Percentiles rank a stretch among this genome's conserved stretches.
phyloP scores from a whole-genome alignment of 2,797 vertebrate genomes.

The Crocidura indochinensis region DNA sequence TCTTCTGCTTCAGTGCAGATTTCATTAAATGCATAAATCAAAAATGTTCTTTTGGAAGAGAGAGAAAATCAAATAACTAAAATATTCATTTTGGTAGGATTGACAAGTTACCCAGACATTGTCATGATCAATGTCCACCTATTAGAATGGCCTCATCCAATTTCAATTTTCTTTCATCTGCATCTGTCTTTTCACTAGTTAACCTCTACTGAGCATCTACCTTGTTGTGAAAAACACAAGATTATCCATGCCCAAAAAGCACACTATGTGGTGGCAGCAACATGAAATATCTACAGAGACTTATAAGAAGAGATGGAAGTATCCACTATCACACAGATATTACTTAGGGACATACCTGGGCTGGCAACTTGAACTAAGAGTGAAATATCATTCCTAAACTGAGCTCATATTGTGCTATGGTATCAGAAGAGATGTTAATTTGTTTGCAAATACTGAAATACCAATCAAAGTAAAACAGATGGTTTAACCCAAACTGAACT shows the following conservation, averaged over 20 bases:
- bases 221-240: not conserved
- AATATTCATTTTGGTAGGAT: slow-evolving; percentile 38
- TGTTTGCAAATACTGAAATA: not conserved
- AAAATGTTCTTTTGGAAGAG: slow-evolving; percentile 62
- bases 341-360: not conserved
- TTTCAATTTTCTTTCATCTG: not conserved
- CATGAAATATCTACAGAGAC: not conserved
- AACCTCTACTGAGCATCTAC: slow-evolving; percentile 20
- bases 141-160: not conserved
- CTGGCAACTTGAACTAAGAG: not conserved
- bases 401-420: not conserved
- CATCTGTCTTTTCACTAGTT: not conserved
- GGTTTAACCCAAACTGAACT: not conserved
- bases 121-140: slow-evolving; percentile 47
- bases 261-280: not conserved
- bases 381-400: no score
- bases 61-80: slow-evolving; percentile 70
- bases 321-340: not conserved
- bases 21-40: slow-evolving; percentile 83
- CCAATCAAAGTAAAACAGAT: not conserved
- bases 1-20: slow-evolving; percentile 64
- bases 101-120: slow-evolving; percentile 46
- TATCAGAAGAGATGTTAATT: not conserved
- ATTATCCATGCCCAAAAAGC: not conserved
- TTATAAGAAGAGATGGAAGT: slow-evolving; percentile 16